Percentiles rank a stretch among this genome's conserved stretches.
Conservation (phyloP, 37 sponge, comb jelly and placozoan species). For the Bolinopsis microptera region DNA sequence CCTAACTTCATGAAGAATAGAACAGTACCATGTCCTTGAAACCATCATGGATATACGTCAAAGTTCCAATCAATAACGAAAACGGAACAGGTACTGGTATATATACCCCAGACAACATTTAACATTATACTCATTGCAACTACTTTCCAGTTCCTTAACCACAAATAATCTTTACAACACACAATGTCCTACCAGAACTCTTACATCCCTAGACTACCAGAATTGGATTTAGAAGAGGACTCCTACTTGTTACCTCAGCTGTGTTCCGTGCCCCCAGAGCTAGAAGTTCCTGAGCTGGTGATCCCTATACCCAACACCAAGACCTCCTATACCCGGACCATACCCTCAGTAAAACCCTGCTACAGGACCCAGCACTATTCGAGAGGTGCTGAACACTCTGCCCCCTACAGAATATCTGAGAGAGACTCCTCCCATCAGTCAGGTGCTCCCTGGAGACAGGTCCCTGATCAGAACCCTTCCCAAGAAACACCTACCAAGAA, state of each 20-base stretch:
- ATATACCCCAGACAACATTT: not conserved
- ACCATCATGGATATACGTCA: not conserved
- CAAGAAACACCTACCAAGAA: not conserved
- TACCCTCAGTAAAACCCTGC: not conserved
- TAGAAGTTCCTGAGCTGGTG: conserved; percentile 43
- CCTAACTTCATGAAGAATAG: too few relatives aligned
- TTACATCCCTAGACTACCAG: not conserved
- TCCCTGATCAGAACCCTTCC: not conserved
- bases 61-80: not conserved
- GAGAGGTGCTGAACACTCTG: not conserved
- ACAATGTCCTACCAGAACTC: not conserved
- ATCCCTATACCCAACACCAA: not conserved
- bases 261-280: conserved; percentile 2
- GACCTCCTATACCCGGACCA: not conserved
- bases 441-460: conserved; percentile 53
- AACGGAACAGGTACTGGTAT: not conserved
- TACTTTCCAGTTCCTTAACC: not conserved
- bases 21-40: not conserved
- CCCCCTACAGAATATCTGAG: not conserved
- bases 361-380: not conserved
- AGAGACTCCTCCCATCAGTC: not conserved
- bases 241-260: conserved; percentile 13
- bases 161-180: not conserved
- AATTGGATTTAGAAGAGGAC: not conserved
- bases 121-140: not conserved